phyloP scores from a whole-genome alignment of 2,888 invertebrate genomes.

The Penaeus monodon region DNA sequence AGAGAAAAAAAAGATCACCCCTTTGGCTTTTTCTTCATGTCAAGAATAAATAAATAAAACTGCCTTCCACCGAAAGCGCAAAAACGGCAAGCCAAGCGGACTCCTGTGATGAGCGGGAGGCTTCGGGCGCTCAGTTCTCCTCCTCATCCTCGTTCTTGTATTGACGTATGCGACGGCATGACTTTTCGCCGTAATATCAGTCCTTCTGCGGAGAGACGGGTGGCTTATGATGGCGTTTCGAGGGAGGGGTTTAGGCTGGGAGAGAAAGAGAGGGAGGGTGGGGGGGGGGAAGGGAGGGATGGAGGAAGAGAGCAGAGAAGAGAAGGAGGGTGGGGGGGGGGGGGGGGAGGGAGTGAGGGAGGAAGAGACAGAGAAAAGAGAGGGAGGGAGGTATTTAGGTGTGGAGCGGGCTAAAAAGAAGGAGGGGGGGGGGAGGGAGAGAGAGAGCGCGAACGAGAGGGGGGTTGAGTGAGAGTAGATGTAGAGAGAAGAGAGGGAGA shows the following conservation, averaged over 20 bases:
- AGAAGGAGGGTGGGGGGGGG: too few relatives aligned
- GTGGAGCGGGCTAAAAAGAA: background rate
- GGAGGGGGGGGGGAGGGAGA: background rate
- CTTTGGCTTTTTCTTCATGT: too few relatives aligned
- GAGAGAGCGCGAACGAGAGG: background rate
- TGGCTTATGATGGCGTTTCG: background rate
- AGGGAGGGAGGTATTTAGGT: background rate
- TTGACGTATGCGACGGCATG: constrained; percentile 94
- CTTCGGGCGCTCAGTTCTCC: constrained; percentile 9
- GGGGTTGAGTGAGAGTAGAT: background rate
- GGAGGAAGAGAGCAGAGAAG: too few relatives aligned
- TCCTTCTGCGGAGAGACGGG: constrained; percentile 77
- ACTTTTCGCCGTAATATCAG: constrained; percentile 90
- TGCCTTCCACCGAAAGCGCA: too few relatives aligned
- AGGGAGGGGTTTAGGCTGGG: background rate
- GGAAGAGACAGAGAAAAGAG: too few relatives aligned
- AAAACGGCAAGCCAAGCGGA: too few relatives aligned
- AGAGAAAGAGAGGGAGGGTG: background rate
- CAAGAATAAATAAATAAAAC: too few relatives aligned
- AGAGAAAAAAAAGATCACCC: too few relatives aligned
- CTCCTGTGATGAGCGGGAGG: background rate
- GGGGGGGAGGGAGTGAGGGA: too few relatives aligned
- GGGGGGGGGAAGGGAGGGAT: background rate
- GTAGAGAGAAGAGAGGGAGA: too few relatives aligned
- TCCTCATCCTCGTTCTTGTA: constrained; percentile 94